A percentile compares a stretch with the other conserved stretches of the same genome.
Evolutionary conservation across 2,888 invertebrate genomes (phyloP).

Genomic region (Yponomeuta sedellus): DNA sequence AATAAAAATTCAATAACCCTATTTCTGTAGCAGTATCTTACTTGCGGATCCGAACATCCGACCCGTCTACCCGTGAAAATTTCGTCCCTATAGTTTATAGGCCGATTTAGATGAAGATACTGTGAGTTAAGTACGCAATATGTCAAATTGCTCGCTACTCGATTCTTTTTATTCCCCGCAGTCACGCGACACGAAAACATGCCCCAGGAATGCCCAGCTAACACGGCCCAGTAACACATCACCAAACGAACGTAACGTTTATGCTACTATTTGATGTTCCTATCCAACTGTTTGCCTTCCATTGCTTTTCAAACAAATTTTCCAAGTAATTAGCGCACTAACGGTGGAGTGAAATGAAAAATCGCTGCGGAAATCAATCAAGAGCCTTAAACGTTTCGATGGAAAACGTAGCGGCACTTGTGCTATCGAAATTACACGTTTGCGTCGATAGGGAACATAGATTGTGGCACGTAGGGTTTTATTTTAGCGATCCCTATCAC

Average conservation of each 20-base stretch:
- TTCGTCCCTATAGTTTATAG: conserved; percentile 19
- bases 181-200: conserved; percentile 59
- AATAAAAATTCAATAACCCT: conserved; percentile 1
- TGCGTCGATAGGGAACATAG: not conserved
- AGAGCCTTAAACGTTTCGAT: conserved; percentile 3
- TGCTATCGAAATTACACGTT: conserved; percentile 10
- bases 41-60: not conserved
- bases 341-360: conserved; percentile 4
- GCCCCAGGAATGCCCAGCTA: conserved; percentile 56
- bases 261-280: conserved; percentile 1
- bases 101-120: conserved; percentile 68
- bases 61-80: conserved; percentile 8
- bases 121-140: conserved; percentile 56
- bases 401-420: conserved; percentile 6
- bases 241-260: conserved; percentile 24
- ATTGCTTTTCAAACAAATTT: conserved; percentile 10
- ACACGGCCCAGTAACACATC: conserved; percentile 38
- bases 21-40: not conserved
- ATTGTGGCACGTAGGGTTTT: not conserved
- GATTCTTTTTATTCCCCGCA: conserved; percentile 51
- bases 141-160: conserved; percentile 60
- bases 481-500: not conserved
- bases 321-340: conserved; percentile 5
- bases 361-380: conserved; percentile 5
- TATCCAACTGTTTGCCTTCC: conserved; percentile 13